Conservation (phyloP, 2,888 invertebrate species). For the Isotomurus palustris region DNA sequence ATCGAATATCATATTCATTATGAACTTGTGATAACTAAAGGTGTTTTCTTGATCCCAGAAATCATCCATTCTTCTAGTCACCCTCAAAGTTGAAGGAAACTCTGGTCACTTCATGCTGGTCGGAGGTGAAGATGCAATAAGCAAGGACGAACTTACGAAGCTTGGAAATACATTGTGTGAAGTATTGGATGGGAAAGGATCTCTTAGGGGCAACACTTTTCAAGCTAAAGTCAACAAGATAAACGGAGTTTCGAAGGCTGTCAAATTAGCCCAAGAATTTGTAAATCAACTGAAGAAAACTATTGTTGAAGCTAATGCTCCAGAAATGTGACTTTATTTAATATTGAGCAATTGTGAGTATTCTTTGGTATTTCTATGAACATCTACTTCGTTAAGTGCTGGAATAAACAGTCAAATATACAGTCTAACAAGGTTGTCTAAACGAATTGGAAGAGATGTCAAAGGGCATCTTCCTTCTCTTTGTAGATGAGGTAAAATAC, state of each 20-base stretch:
- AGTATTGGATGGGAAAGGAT: constrained; percentile 70
- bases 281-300: constrained; percentile 52
- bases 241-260: constrained; percentile 61
- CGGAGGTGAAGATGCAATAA: constrained; percentile 18
- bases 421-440: constrained; percentile 34
- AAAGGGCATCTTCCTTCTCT: constrained; percentile 30
- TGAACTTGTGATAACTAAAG: background rate
- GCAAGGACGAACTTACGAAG: constrained; percentile 10
- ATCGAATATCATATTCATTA: background rate
- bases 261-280: constrained; percentile 51
- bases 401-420: constrained; percentile 6
- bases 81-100: constrained; percentile 37
- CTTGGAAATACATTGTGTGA: constrained; percentile 59
- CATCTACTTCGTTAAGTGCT: background rate
- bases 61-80: constrained; percentile 24
- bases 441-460: constrained; percentile 26
- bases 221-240: constrained; percentile 73
- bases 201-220: constrained; percentile 65
- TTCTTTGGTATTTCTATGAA: background rate
- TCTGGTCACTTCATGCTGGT: constrained; percentile 33
- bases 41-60: constrained; percentile 15
- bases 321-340: background rate
- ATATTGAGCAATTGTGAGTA: background rate
- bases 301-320: background rate
- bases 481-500: constrained; percentile 29